These are phyloP conservation scores for Butorides virescens DNA, from an alignment of 2,113 vertebrate species.

Conservation along the genomic window DNA sequence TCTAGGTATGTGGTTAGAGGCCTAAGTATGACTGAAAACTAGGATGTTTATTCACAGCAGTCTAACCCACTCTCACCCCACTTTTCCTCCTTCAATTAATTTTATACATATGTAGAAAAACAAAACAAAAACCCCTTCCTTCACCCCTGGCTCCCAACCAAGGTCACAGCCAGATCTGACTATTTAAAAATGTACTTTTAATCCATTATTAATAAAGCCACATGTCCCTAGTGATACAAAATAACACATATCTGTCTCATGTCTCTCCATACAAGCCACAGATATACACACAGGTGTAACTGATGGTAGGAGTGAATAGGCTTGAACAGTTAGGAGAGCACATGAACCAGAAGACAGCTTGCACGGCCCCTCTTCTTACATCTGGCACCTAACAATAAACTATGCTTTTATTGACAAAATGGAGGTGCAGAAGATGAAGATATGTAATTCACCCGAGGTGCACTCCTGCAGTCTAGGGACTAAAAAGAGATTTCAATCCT, in stretches of 20 bases:
- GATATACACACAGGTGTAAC: not conserved
- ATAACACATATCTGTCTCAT: not conserved
- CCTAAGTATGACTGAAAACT: not conserved
- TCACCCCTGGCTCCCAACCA: not conserved
- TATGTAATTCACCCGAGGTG: not conserved
- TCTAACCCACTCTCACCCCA: no score
- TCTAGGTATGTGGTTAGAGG: not conserved
- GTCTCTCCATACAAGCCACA: not conserved
- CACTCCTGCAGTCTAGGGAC: not conserved
- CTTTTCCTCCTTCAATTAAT: not conserved
- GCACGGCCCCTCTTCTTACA: not conserved
- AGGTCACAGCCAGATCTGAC: not conserved
- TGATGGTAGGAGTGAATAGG: not conserved
- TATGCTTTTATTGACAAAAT: not conserved
- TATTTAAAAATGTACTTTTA: not conserved
- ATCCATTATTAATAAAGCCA: not conserved
- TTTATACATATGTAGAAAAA: not conserved
- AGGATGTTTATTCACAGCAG: not conserved
- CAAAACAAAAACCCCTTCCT: not conserved
- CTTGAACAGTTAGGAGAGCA: accelerated
- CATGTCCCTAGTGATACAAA: not conserved
- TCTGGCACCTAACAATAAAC: not conserved
- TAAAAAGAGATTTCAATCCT: not conserved
- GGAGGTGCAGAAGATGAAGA: not conserved
- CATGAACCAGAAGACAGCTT: not conserved